Evolutionary conservation across 2,888 invertebrate species (phyloP), one percentile per base, ranked within the genome.

Genomic region (Ferdinandea cuprea): DNA sequence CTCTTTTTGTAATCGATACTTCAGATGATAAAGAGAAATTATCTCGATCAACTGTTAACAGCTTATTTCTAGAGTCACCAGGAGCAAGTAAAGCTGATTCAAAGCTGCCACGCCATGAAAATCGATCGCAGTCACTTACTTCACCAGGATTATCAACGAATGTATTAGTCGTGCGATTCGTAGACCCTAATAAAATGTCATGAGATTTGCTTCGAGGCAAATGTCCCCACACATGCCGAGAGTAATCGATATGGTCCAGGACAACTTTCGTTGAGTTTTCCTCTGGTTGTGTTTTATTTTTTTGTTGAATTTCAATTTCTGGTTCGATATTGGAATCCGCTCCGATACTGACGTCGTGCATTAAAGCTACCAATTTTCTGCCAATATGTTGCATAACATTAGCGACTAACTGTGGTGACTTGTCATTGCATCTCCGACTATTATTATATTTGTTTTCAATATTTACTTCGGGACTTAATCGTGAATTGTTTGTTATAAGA

Each of bases 321-420:
- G 9, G 13, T 30, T 21, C 3, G 1, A 11, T 7, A 8, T 6
- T 9, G 1, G n/a, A 40, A 68, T 89, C 89, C 25, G 88, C 89
- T 37, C 96, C 95, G 56, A 95, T 96, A 13, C 96, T 96, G 1
- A 97, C 97, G 89, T 97, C 97, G 89, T 97, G 97, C 97, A 97
- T 97, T 77, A 97, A 91, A 0, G 97, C 96, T 25, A 97, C 96
- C 78, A 97, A 91, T 21, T 97, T 92, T 48, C 96, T 95, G 8
- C 97, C 97, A 73, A 97, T 97, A 88, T 97, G 97, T 86, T 96
- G 95, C 96, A 97, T 96, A 11, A 97, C 97, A 92, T 97, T 96
- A 3, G 96, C 96, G 76, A 97, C 95, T 30, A 97, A 90, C 0
- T 97, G 96, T 0, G 97, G 97, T 0, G 97, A 97, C 81, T 93